Percentiles rank a stretch among this genome's conserved stretches.
Evolutionary conservation across 2,797 vertebrate genomes (phyloP).

Genomic region (Tympanoctomys barrerae): DNA sequence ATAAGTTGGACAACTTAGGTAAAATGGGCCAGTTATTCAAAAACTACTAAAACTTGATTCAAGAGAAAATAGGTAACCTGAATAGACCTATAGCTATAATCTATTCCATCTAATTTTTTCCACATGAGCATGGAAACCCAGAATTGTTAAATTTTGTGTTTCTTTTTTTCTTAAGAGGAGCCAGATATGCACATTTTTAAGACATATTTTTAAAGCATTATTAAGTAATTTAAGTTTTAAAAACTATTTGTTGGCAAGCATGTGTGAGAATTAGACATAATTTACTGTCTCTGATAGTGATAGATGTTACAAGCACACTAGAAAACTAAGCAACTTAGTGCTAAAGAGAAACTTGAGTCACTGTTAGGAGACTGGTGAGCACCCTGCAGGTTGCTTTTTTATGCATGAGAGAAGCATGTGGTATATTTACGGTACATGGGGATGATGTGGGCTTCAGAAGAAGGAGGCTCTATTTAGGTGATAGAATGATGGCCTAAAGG

Average conservation of each 20-base stretch:
- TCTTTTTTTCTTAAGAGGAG: constrained; percentile 14
- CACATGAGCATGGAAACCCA: background rate
- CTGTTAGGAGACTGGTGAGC: too few species aligned
- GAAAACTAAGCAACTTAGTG: background rate
- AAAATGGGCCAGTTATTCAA: background rate
- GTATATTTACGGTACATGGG: background rate
- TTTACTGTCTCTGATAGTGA: background rate
- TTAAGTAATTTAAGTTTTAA: constrained; percentile 37
- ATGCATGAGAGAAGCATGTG: too few species aligned
- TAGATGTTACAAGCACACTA: background rate
- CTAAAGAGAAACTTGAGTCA: too few species aligned
- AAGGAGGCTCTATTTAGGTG: constrained; percentile 38
- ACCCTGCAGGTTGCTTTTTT: too few species aligned
- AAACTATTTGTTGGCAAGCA: background rate
- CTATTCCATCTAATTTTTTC: constrained; percentile 25
- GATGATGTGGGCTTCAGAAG: constrained; percentile 46
- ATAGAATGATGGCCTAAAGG: background rate
- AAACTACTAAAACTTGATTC: constrained; percentile 16
- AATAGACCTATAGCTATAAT: background rate
- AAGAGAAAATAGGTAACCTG: background rate
- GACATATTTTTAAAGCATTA: background rate
- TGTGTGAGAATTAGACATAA: constrained; percentile 51
- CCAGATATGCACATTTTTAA: constrained; percentile 19
- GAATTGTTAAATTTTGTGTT: constrained; percentile 16
- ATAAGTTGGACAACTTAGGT: background rate